Evolutionary conservation across 1,140 invertebrate genomes (phyloP).

Genomic region (Drosophila leontia): DNA sequence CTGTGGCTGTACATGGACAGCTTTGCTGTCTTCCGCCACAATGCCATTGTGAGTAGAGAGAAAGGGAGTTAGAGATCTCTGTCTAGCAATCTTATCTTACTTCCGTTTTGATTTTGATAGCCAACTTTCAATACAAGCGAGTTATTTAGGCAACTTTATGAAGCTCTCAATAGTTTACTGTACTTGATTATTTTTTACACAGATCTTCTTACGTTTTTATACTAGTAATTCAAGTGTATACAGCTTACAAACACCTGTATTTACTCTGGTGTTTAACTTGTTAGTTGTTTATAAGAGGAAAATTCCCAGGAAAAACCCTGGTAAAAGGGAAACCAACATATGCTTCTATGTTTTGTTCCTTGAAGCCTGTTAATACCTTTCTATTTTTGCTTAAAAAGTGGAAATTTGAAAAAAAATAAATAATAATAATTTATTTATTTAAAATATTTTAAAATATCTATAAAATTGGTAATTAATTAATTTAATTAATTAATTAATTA

Average conservation of each 20-base stretch:
- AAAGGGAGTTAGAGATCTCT: not conserved
- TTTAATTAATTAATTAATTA: too few species aligned
- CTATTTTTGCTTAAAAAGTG: too few species aligned
- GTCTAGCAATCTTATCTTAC: conserved; percentile 23
- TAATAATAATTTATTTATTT: too few species aligned
- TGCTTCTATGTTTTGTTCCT: not conserved
- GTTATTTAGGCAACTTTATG: too few species aligned
- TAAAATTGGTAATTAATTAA: too few species aligned
- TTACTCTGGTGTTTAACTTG: not conserved
- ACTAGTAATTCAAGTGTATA: not conserved
- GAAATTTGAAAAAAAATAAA: too few species aligned
- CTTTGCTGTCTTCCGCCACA: conserved; percentile 88
- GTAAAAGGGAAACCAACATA: not conserved
- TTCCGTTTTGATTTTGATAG: conserved; percentile 6
- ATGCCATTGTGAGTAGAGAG: conserved; percentile 78
- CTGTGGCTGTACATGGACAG: conserved; percentile 94
- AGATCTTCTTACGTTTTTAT: not conserved
- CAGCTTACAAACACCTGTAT: conserved; percentile 6
- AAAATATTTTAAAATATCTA: too few species aligned
- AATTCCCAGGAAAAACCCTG: not conserved
- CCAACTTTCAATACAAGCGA: not conserved
- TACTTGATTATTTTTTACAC: not conserved
- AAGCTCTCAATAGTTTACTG: not conserved
- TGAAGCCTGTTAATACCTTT: not conserved
- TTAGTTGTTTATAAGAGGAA: not conserved